Conservation (phyloP, 2,113 vertebrate genomes). For the Terrapene triunguis region DNA sequence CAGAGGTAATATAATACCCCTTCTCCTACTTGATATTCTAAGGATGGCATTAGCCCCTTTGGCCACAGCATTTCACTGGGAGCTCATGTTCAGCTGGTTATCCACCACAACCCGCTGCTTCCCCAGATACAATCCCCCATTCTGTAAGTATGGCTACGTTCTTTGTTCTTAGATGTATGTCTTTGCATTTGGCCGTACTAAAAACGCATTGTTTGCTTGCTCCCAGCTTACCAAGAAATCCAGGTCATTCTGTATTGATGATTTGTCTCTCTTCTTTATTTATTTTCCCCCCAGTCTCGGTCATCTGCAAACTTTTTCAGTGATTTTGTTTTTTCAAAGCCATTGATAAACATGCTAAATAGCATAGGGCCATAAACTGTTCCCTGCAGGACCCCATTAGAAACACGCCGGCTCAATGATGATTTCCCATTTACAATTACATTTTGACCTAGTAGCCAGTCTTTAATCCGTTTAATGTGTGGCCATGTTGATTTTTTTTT, state of each 20-base stretch:
- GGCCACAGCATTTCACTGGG: neutral
- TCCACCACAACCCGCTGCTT: neutral
- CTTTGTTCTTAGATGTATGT: neutral
- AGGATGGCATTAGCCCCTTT: neutral
- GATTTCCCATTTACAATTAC: too few relatives aligned
- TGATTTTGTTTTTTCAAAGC: neutral
- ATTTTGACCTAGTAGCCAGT: neutral
- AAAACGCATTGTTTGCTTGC: neutral
- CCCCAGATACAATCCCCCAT: neutral
- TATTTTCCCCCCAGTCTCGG: neutral
- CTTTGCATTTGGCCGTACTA: neutral
- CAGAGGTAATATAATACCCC: neutral
- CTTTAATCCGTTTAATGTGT: neutral
- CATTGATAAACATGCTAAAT: neutral
- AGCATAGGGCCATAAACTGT: neutral
- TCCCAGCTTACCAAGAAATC: neutral
- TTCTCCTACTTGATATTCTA: neutral
- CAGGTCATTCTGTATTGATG: neutral
- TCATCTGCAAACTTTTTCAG: neutral
- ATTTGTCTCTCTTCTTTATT: neutral
- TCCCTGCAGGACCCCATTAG: neutral
- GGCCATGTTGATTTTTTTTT: neutral
- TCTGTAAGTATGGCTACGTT: neutral
- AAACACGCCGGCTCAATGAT: neutral
- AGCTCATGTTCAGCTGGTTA: neutral